Evolutionary conservation across 2,797 vertebrate genomes (phyloP).

Genomic region (Adrianichthys oophorus): DNA sequence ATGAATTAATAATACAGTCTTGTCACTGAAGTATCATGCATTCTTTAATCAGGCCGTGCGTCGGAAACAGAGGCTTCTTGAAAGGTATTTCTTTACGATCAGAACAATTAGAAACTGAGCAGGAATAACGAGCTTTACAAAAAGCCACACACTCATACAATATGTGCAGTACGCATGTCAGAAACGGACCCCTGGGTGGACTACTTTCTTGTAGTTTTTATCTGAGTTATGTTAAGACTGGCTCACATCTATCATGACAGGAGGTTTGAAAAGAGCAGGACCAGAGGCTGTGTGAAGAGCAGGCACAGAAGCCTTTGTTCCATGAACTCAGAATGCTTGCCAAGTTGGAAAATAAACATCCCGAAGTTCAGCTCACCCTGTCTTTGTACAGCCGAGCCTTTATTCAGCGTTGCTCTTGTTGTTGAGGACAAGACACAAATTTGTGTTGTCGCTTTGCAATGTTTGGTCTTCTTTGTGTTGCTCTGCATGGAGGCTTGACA

Average conservation of each 20-base stretch:
- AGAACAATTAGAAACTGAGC: constrained; percentile 82
- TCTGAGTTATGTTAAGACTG: constrained; percentile 58
- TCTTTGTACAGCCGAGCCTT: constrained; percentile 24
- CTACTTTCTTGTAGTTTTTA: constrained; percentile 42
- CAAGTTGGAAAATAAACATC: constrained; percentile 68
- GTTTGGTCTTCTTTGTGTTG: constrained; percentile 56
- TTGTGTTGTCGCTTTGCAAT: constrained; percentile 45
- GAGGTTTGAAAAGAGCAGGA: constrained; percentile 50
- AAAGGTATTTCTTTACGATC: constrained; percentile 80
- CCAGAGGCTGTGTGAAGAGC: constrained; percentile 59
- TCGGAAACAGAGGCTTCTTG: constrained; percentile 79
- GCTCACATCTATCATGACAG: constrained; percentile 53
- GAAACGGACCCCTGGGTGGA: constrained; percentile 42
- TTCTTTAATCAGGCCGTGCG: constrained; percentile 85
- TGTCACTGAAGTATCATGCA: constrained; percentile 89
- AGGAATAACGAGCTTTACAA: constrained; percentile 40
- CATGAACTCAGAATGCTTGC: constrained; percentile 46
- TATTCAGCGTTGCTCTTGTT: constrained; percentile 28
- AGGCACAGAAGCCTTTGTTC: constrained; percentile 63
- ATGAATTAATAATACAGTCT: constrained; percentile 92
- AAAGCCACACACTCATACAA: constrained; percentile 43
- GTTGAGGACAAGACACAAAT: constrained; percentile 48
- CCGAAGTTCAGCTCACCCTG: constrained; percentile 45
- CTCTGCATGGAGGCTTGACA: constrained; percentile 54
- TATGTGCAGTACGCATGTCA: constrained; percentile 17